Evolutionary conservation across 2,113 vertebrate species (phyloP), one percentile per base, ranked within the genome.

Genomic region (Istiophorus platypterus): DNA sequence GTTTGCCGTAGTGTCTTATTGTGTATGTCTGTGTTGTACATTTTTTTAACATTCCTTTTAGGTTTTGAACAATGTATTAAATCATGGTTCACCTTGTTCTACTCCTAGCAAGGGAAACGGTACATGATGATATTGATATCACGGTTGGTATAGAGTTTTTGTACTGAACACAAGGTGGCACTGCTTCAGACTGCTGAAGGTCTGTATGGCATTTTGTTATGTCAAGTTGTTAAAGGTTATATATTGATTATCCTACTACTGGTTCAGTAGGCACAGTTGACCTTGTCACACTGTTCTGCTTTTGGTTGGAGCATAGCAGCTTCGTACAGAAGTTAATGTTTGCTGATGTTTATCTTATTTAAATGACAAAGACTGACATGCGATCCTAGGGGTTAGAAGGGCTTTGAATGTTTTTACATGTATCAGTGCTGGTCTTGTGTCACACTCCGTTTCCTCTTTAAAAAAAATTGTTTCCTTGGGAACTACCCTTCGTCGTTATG

Each of bases 41-140:
- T n/a, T 61, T 73, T 84, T 85, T 81, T 82, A 80, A 91, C 90
- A 92, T 91, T 90, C 87, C 88, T 82, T 69, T 85, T 77, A 64
- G 27, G 13, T 77, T 85, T 74, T 77, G 12, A 77, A 72, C 17
- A 29, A 51, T 14, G 13, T 59, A 45, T 72, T 75, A 39, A 85
- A 73, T 78, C 49, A 27, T 74, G 65, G 18, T 59, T 81, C 42
- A 49, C 56, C 37, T 76, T 9, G 45, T 52, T 65, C 62, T 52
- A 8, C 47, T 72, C 24, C 39, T 22, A 17, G 27, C 31, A 0
- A 5, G 67, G 37, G n/a, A 34, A 26, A 37, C 1, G 49, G 75
- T 61, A 62, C 65, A 0, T 41, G 34, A 27, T 58, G 24, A 24
- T 27, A 5, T 69, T n/a, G 54, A 39, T 49, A 10, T 69, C 5